Conservation (phyloP, 2,113 vertebrate species). For the Misgurnus anguillicaudatus region DNA sequence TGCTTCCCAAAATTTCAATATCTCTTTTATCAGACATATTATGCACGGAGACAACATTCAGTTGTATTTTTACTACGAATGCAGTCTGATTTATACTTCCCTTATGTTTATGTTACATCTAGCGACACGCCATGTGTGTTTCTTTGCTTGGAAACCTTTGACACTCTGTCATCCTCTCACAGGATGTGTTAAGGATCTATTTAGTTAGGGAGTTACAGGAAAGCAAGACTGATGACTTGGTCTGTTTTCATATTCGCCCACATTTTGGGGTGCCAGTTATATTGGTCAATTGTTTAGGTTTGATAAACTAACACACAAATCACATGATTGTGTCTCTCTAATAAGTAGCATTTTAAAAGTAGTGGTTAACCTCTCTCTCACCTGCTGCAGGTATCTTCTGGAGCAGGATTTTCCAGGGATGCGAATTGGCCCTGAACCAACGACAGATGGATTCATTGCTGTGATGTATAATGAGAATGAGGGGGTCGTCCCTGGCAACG, state of each 20-base stretch:
- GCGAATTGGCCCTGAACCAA: constrained; percentile 96
- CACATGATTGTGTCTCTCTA: not conserved
- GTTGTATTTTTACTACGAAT: not conserved
- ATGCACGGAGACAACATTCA: not conserved
- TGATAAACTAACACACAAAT: no score
- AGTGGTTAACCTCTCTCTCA: constrained; percentile 19
- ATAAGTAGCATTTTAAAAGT: constrained; percentile 11
- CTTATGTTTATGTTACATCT: not conserved
- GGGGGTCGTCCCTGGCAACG: constrained; percentile 90
- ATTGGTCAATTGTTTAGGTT: not conserved
- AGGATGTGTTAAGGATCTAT: constrained; percentile 30
- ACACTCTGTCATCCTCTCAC: constrained; percentile 24
- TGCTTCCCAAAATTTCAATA: not conserved
- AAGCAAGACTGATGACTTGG: constrained; percentile 37
- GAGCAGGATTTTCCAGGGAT: constrained; percentile 98
- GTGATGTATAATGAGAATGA: constrained; percentile 94
- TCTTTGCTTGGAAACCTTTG: constrained; percentile 37
- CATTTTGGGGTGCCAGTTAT: not conserved
- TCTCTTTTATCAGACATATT: not conserved
- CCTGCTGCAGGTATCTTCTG: constrained; percentile 80
- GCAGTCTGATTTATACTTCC: not conserved
- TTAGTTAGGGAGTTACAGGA: constrained; percentile 34
- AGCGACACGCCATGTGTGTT: not conserved
- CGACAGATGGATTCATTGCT: constrained; percentile 95
- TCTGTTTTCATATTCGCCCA: constrained; percentile 29